Evolutionary conservation across 2,797 vertebrate genomes (phyloP), one percentile per base, ranked within the genome.

Genomic region (Pangasius sanitwongsei): DNA sequence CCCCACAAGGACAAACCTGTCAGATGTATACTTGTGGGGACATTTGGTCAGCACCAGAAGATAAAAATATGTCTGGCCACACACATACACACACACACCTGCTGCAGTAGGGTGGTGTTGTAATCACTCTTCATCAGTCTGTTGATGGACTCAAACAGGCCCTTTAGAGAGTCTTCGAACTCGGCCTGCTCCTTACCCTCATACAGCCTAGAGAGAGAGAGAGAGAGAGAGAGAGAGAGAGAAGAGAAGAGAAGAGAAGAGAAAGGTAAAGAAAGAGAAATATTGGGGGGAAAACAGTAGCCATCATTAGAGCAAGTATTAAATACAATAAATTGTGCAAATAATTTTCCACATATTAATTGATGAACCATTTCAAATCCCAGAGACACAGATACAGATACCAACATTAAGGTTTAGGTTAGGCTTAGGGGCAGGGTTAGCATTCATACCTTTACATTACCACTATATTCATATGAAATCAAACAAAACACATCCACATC

Each of bases 111-210:
- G 44, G 97, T 97, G 91, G 97, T 98, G 93, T 96, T 96, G 93
- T 96, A 94, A 89, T 98, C 96, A 72, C 97, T 97, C 95, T 93
- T 98, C 98, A 99, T 99, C 94, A 99, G 93, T 89, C 95, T 98
- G 96, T 98, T 99, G 95, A 99, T 99, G 90, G 98, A 99, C 94
- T 99, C 97, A 94, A 99, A 99, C 89, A 99, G 97, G 72, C 95
- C 96, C 90, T 96, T 97, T 95, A 99, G 97, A 2, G 98, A 99
- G 91, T 98, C 97, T 93, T 99, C 98, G 95, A 99, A 99, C 92
- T 99, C 98, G 0, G 90, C 95, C 95, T 99, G 97, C 93, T 99
- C 98, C 93, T 98, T 99, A 90, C 98, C 98, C 94, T 99, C 98
- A 37, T 99, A 99, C 9, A 99, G 93, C 93, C 98, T 99, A 83